A percentile compares a stretch with the other conserved stretches of the same genome.
Conservation (phyloP, 2,888 invertebrate species). For the Saturnia japonica region DNA sequence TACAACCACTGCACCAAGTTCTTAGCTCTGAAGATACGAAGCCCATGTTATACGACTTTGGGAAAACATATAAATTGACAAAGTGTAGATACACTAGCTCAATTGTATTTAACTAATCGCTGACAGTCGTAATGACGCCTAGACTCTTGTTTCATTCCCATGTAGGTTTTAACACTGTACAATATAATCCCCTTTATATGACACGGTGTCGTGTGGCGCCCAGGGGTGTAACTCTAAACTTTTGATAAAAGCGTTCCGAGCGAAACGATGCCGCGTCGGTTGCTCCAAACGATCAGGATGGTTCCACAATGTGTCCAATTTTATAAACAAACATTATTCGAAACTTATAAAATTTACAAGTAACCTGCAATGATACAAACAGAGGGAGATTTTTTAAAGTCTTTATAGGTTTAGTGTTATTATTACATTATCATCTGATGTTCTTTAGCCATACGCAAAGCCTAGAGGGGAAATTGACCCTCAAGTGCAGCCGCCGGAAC, state of each 20-base stretch:
- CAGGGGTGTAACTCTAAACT: slow-evolving; percentile 46
- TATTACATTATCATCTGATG: too few relatives aligned
- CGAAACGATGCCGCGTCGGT: slow-evolving; percentile 30
- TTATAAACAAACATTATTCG: background rate
- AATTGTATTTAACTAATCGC: background rate
- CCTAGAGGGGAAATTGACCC: too few relatives aligned
- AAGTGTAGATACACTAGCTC: background rate
- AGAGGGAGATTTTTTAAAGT: background rate
- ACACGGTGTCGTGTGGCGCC: slow-evolving; percentile 29
- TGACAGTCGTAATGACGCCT: background rate
- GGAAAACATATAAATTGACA: background rate
- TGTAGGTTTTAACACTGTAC: slow-evolving; percentile 28
- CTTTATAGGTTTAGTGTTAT: too few relatives aligned
- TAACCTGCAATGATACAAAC: background rate
- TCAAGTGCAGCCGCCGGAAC: too few relatives aligned
- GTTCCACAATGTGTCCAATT: slow-evolving; percentile 13
- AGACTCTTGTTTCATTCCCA: background rate
- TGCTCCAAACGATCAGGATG: slow-evolving; percentile 30
- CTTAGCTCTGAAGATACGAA: too few relatives aligned
- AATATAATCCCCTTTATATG: slow-evolving; percentile 34
- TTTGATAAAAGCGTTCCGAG: slow-evolving; percentile 47
- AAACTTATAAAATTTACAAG: background rate
- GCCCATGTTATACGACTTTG: too few relatives aligned
- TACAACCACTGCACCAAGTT: too few relatives aligned
- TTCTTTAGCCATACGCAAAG: too few relatives aligned